These are phyloP conservation scores for Brienomyrus longianalis DNA, from an alignment of 2,113 vertebrate genomes.

Conservation along the genomic window DNA sequence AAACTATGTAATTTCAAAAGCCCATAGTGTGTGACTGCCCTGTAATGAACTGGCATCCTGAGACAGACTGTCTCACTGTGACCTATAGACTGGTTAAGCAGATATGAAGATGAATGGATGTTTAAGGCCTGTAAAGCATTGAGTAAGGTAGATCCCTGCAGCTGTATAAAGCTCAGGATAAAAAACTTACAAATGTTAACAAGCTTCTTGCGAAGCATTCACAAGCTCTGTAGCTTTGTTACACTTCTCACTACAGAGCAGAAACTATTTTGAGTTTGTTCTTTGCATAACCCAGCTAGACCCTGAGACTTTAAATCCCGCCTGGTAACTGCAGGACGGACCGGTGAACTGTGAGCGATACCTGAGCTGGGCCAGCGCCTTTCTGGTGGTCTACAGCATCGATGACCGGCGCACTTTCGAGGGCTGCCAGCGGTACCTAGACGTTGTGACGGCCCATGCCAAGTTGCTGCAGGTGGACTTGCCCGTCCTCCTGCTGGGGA, in stretches of 20 bases:
- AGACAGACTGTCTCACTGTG: neutral
- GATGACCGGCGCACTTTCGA: slow-evolving; percentile 70
- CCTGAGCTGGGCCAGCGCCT: slow-evolving; percentile 74
- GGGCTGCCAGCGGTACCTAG: slow-evolving; percentile 68
- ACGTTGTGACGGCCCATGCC: slow-evolving; percentile 55
- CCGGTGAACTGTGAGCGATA: slow-evolving; percentile 77
- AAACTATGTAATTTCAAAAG: neutral
- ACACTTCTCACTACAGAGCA: neutral
- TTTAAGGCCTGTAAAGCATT: neutral
- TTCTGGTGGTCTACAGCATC: slow-evolving; percentile 80
- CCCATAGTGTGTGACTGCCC: neutral
- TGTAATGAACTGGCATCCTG: neutral
- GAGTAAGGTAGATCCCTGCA: neutral
- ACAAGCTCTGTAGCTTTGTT: neutral
- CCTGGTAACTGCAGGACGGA: slow-evolving; percentile 54
- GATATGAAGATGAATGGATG: neutral
- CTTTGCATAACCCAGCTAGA: neutral
- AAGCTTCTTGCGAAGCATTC: neutral
- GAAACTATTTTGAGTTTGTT: neutral
- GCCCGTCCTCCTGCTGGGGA: slow-evolving; percentile 73
- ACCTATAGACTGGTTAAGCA: neutral
- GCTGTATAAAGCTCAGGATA: neutral
- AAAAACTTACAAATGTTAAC: neutral
- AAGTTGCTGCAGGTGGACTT: slow-evolving; percentile 54
- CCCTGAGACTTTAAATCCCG: neutral